These are phyloP conservation scores for Meriones psammophilus DNA, from an alignment of 2,797 vertebrate species.

Conservation along the genomic window DNA sequence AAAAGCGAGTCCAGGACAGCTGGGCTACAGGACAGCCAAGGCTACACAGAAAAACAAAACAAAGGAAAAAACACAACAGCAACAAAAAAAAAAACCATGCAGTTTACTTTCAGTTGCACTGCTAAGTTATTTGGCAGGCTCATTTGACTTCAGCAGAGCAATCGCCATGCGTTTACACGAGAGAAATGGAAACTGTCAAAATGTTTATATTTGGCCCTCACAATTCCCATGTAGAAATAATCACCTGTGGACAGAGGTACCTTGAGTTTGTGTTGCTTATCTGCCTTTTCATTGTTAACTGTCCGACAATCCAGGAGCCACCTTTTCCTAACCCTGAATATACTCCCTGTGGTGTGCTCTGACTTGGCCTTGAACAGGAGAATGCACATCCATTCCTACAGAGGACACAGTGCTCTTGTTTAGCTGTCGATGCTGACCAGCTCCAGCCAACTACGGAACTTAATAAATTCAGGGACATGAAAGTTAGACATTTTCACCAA, in stretches of 20 bases:
- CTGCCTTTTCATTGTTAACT: neutral
- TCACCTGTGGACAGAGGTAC: neutral
- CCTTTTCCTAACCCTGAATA: neutral
- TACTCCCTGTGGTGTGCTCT: neutral
- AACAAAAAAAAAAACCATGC: neutral
- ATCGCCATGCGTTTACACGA: neutral
- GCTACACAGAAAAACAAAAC: too few relatives aligned
- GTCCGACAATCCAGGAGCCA: neutral
- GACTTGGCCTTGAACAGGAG: neutral
- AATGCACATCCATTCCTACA: neutral
- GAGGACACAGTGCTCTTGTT: neutral
- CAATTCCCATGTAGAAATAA: neutral
- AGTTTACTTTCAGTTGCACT: neutral
- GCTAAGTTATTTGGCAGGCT: neutral
- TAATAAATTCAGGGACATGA: neutral
- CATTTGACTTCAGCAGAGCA: neutral
- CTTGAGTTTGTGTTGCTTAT: neutral
- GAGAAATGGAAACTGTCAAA: neutral
- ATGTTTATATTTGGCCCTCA: neutral
- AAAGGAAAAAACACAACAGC: neutral
- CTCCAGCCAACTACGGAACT: neutral
- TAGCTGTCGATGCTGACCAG: neutral
- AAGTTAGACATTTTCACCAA: neutral
- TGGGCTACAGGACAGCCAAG: too few relatives aligned
- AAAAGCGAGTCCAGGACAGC: too few relatives aligned